Conservation (phyloP, 1,140 invertebrate species). For the Cotesia vestalis region DNA sequence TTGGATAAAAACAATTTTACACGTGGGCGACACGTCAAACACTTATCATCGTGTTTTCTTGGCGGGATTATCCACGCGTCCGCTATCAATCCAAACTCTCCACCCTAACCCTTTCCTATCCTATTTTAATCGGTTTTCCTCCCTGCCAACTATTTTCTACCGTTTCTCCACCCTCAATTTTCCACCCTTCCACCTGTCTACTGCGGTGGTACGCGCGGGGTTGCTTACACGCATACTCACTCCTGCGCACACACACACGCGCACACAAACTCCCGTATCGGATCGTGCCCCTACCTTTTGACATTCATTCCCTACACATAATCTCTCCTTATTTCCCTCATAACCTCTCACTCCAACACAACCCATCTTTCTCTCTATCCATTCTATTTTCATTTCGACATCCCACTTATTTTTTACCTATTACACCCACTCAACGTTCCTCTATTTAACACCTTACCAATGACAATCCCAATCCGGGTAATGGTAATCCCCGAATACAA, state of each 20-base stretch:
- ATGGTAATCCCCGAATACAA: too few species aligned
- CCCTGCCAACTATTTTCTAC: constrained; percentile 42
- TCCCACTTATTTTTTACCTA: constrained; percentile 38
- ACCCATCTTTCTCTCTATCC: constrained; percentile 36
- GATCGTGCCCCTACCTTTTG: background rate
- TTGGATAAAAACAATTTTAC: constrained; percentile 31
- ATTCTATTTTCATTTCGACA: constrained; percentile 48
- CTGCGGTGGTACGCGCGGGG: constrained; percentile 37
- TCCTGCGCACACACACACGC: constrained; percentile 8
- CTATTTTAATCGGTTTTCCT: constrained; percentile 30
- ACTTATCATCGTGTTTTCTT: constrained; percentile 16
- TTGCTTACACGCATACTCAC: constrained; percentile 32
- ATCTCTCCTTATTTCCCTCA: background rate
- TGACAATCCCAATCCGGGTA: too few species aligned
- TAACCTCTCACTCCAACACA: constrained; percentile 42
- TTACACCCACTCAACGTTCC: background rate
- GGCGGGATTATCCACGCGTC: constrained; percentile 45
- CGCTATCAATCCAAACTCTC: constrained; percentile 39
- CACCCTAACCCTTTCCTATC: constrained; percentile 30
- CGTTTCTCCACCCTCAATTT: constrained; percentile 28
- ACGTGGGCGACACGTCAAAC: constrained; percentile 39
- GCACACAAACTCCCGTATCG: constrained; percentile 24
- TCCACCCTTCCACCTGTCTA: constrained; percentile 42
- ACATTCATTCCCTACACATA: constrained; percentile 5
- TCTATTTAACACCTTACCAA: background rate